Percentiles rank a stretch among this genome's conserved stretches.
phyloP scores from a whole-genome alignment of 2,113 vertebrate species.

The Cephalopholis sonnerati region DNA sequence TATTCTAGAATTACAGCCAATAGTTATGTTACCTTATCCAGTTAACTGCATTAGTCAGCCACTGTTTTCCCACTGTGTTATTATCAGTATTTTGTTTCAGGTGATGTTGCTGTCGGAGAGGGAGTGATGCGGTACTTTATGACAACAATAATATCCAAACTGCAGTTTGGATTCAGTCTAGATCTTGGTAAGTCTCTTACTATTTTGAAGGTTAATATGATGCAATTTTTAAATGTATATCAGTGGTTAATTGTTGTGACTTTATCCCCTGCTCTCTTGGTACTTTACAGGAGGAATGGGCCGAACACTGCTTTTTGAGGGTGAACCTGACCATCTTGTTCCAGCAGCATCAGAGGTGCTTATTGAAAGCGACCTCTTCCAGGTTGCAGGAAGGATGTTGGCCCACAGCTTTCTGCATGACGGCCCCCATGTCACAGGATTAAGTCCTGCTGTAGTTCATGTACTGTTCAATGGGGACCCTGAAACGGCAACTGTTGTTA shows the following conservation, averaged over 20 bases:
- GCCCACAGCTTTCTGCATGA: slow-evolving; percentile 18
- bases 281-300: slow-evolving; percentile 21
- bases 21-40: background rate
- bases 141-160: slow-evolving; percentile 14
- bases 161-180: slow-evolving; percentile 27
- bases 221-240: slow-evolving; percentile 14
- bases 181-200: slow-evolving; percentile 13
- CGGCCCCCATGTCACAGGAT: slow-evolving; percentile 2
- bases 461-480: slow-evolving; percentile 24
- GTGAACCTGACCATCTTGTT: slow-evolving; percentile 30
- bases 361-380: slow-evolving; percentile 17
- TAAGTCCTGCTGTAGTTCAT: slow-evolving; percentile 32
- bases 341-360: slow-evolving; percentile 25
- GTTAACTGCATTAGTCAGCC: background rate
- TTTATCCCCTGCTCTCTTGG: slow-evolving; percentile 9
- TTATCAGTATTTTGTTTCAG: slow-evolving; percentile 22
- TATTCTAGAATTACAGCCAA: slow-evolving; percentile 2
- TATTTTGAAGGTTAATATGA: slow-evolving; percentile 22
- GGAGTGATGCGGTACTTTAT: slow-evolving; percentile 14
- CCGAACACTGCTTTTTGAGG: slow-evolving; percentile 22
- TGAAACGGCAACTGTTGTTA: slow-evolving; percentile 18
- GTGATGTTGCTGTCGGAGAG: slow-evolving; percentile 11
- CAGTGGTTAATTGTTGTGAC: slow-evolving; percentile 1
- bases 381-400: slow-evolving; percentile 25
- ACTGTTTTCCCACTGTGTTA: slow-evolving; percentile 2